These are phyloP conservation scores for Perithous albicinctus DNA, from an alignment of 2,888 invertebrate species.

Conservation along the genomic window DNA sequence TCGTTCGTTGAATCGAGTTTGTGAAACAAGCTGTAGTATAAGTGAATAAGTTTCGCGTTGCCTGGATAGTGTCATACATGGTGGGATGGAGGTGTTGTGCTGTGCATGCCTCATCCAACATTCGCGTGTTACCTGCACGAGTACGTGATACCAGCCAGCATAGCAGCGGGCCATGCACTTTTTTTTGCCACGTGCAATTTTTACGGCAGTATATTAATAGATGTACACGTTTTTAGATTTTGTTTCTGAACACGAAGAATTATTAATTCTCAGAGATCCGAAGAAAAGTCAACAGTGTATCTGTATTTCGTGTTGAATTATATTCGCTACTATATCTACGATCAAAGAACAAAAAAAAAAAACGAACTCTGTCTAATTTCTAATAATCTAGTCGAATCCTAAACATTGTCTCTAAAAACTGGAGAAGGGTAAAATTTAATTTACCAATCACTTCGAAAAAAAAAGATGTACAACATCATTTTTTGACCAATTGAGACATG, in stretches of 20 bases:
- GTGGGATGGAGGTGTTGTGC: slow-evolving; percentile 31
- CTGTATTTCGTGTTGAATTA: slow-evolving; percentile 9
- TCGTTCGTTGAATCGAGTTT: slow-evolving; percentile 33
- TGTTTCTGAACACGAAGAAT: background rate
- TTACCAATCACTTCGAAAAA: background rate
- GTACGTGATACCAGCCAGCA: slow-evolving; percentile 33
- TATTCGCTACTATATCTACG: slow-evolving; percentile 28
- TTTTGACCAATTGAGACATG: background rate
- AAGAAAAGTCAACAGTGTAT: background rate
- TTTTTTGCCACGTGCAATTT: slow-evolving; percentile 56
- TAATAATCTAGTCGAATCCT: slow-evolving; percentile 23
- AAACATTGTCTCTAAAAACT: slow-evolving; percentile 17
- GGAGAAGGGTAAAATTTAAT: background rate
- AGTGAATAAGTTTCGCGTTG: slow-evolving; percentile 29
- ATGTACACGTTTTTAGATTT: slow-evolving; percentile 18
- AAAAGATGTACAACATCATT: slow-evolving; percentile 3
- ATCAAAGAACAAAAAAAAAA: too few relatives aligned
- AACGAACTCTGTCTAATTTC: slow-evolving; percentile 42
- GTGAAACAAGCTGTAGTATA: slow-evolving; percentile 49
- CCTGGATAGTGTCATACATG: slow-evolving; percentile 41
- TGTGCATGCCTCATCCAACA: slow-evolving; percentile 67
- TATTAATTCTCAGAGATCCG: background rate
- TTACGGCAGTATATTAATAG: slow-evolving; percentile 34
- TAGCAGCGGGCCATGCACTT: slow-evolving; percentile 54
- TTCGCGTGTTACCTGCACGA: slow-evolving; percentile 59